A percentile compares a stretch with the other conserved stretches of the same genome.
Conservation (phyloP, 2,888 invertebrate species). For the Polyploca ridens region DNA sequence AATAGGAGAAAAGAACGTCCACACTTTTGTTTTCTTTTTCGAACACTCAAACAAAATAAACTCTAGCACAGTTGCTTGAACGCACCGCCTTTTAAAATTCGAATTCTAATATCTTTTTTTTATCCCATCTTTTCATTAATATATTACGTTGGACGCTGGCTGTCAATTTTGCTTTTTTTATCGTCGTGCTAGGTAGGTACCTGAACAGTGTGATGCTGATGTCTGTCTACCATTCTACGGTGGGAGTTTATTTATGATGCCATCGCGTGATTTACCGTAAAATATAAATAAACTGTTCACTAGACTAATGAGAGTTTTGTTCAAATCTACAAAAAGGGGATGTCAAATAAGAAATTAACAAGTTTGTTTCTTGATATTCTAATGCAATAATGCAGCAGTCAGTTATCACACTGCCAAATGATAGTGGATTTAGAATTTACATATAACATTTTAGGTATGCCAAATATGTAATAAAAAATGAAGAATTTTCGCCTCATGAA, state of each 20-base stretch:
- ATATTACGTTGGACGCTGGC: constrained; percentile 74
- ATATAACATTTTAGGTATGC: too few relatives aligned
- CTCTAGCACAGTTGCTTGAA: constrained; percentile 73
- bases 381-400: not conserved
- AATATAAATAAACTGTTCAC: constrained; percentile 39
- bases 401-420: not conserved
- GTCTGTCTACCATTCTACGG: constrained; percentile 56
- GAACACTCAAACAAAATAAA: constrained; percentile 80
- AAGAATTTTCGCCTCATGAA: not conserved
- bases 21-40: constrained; percentile 78
- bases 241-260: constrained; percentile 50
- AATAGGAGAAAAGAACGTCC: constrained; percentile 77
- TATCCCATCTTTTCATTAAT: constrained; percentile 80
- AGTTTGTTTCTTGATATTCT: not conserved
- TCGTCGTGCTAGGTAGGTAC: constrained; percentile 46
- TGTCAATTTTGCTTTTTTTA: constrained; percentile 72
- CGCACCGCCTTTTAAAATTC: constrained; percentile 79
- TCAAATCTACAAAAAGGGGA: not conserved
- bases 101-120: constrained; percentile 73
- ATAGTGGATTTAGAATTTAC: not conserved
- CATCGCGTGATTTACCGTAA: constrained; percentile 54
- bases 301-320: too few relatives aligned
- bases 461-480: not conserved
- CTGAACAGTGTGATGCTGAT: constrained; percentile 52
- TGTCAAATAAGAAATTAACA: too few relatives aligned